A percentile compares a stretch with the other conserved stretches of the same genome.
Conservation (phyloP, 2,113 vertebrate genomes). For the Macquaria ambigua region DNA sequence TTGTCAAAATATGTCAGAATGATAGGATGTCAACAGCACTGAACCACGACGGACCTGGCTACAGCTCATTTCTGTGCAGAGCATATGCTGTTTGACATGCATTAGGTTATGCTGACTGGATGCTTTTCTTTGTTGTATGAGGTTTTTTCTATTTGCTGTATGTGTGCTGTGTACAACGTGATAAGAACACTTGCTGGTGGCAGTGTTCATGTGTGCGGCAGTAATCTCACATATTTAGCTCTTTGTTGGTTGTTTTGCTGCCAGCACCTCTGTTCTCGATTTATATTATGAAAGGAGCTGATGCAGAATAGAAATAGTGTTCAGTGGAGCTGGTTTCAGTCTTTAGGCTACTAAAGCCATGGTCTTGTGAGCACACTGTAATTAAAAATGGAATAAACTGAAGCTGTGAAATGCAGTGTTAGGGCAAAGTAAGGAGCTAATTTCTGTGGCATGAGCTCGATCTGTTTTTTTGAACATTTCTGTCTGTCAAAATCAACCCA, state of each 20-base stretch:
- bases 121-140: constrained; percentile 6
- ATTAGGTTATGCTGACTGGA: constrained; percentile 7
- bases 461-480: neutral
- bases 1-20: constrained; percentile 36
- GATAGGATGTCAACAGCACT: constrained; percentile 34
- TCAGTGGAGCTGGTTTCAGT: constrained; percentile 33
- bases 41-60: constrained; percentile 10
- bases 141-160: neutral
- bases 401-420: constrained; percentile 22
- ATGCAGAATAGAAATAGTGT: constrained; percentile 32
- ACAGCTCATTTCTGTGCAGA: constrained; percentile 16
- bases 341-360: constrained; percentile 25
- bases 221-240: neutral
- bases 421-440: constrained; percentile 4
- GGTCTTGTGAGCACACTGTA: constrained; percentile 44
- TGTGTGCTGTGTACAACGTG: neutral
- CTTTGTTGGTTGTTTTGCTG: constrained; percentile 14
- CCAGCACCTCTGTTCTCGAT: neutral
- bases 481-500: neutral
- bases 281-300: constrained; percentile 16
- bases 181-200: neutral
- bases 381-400: constrained; percentile 43
- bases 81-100: constrained; percentile 10
- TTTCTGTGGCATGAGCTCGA: constrained; percentile 3
- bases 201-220: neutral